phyloP scores from a whole-genome alignment of 2,797 vertebrate species.

The Intellagama lesueurii region DNA sequence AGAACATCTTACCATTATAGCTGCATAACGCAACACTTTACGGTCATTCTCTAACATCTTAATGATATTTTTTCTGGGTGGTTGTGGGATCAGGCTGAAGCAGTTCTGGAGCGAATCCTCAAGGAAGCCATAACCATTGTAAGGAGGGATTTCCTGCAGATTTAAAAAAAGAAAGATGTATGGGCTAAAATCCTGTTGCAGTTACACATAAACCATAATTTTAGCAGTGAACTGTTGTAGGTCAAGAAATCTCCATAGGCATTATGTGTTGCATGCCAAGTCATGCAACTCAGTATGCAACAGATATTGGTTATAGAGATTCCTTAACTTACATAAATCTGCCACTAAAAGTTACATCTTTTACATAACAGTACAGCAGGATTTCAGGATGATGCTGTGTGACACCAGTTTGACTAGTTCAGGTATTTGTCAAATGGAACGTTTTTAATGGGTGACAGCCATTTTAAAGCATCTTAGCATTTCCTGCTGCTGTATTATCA shows the following conservation, averaged over 20 bases:
- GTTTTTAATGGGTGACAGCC: background rate
- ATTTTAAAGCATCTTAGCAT: background rate
- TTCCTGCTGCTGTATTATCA: background rate
- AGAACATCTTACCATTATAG: conserved; percentile 83
- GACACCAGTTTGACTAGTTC: background rate
- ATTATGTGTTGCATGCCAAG: too few relatives aligned
- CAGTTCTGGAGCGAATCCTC: conserved; percentile 96
- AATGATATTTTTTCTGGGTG: conserved; percentile 84
- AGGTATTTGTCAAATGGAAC: background rate
- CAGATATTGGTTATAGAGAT: too few relatives aligned
- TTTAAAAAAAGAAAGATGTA: conserved; percentile 42
- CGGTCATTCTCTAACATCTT: conserved; percentile 88
- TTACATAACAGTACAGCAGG: background rate
- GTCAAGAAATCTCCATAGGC: too few relatives aligned
- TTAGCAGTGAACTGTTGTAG: too few relatives aligned
- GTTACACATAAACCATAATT: too few relatives aligned
- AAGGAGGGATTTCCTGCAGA: conserved; percentile 86
- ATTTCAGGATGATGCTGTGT: background rate
- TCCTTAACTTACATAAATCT: too few relatives aligned
- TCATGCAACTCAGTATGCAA: too few relatives aligned
- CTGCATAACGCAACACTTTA: conserved; percentile 87
- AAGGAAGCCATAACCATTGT: conserved; percentile 90
- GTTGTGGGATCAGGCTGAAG: conserved; percentile 85
- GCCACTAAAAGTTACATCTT: too few relatives aligned
- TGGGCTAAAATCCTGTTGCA: background rate